phyloP scores from a whole-genome alignment of 2,113 vertebrate genomes.

The Lota lota region DNA sequence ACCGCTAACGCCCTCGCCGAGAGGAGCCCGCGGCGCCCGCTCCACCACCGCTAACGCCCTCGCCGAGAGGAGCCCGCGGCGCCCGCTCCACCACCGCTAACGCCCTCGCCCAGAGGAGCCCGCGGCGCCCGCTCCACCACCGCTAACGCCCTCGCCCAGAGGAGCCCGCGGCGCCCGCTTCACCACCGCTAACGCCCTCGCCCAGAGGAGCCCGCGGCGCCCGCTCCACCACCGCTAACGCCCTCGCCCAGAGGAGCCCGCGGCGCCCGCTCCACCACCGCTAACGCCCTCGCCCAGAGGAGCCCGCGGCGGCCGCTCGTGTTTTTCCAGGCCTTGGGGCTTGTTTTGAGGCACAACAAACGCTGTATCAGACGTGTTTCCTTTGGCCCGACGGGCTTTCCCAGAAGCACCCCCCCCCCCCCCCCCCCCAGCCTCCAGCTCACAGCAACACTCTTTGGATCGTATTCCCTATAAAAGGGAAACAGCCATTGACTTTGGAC shows the following conservation, averaged over 20 bases:
- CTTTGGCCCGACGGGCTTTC: constrained; percentile 64
- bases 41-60: not conserved
- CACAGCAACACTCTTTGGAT: constrained; percentile 64
- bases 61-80: no score
- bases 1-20: no score
- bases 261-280: not conserved
- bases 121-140: not conserved
- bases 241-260: no score
- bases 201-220: constrained; percentile 58
- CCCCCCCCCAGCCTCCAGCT: constrained; percentile 47
- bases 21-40: constrained; percentile 58
- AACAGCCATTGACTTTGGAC: constrained; percentile 47
- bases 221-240: constrained; percentile 19
- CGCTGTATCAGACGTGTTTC: constrained; percentile 69
- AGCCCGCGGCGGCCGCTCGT: constrained; percentile 10
- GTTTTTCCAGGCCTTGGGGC: constrained; percentile 70
- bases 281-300: no score
- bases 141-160: no score
- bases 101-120: no score
- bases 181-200: no score
- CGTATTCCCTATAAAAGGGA: constrained; percentile 54
- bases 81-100: not conserved
- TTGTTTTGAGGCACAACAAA: constrained; percentile 77
- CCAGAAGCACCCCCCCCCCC: constrained; percentile 56
- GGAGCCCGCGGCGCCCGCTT: constrained; percentile 57